These are phyloP conservation scores for Ctenicera cuprea DNA, from an alignment of 2,888 invertebrate genomes.

Conservation along the genomic window DNA sequence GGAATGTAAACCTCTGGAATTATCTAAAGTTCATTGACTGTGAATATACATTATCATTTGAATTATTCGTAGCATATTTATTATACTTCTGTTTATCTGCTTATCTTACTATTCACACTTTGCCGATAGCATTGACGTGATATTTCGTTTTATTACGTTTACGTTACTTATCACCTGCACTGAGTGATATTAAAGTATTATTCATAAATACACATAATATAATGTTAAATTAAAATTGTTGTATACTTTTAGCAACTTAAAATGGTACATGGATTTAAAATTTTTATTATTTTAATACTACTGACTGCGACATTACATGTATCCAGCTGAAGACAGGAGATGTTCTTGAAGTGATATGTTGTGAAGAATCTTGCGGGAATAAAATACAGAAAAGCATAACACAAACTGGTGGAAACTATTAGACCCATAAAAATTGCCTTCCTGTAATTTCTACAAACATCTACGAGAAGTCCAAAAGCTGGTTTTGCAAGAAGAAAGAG, in stretches of 20 bases:
- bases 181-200: too few species aligned
- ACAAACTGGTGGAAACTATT: constrained; percentile 79
- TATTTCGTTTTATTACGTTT: too few species aligned
- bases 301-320: constrained; percentile 70
- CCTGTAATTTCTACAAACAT: constrained; percentile 81
- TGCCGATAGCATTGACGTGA: too few species aligned
- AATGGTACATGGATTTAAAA: neutral
- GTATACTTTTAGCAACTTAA: neutral
- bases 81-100: too few species aligned
- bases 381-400: constrained; percentile 83
- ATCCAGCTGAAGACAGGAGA: constrained; percentile 61
- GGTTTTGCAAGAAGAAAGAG: constrained; percentile 87
- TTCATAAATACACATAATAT: too few species aligned
- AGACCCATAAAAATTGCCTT: constrained; percentile 83
- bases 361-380: constrained; percentile 71
- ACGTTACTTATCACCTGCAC: too few species aligned
- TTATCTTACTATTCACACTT: too few species aligned
- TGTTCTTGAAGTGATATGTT: constrained; percentile 57
- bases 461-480: constrained; percentile 83
- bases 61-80: too few species aligned
- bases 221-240: too few species aligned
- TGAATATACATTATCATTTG: too few species aligned
- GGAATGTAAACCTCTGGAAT: too few species aligned
- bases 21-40: too few species aligned
- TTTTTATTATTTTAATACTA: constrained; percentile 48